Evolutionary conservation across 2,113 vertebrate species (phyloP).

Genomic region (Gallinago paraguaiae): DNA sequence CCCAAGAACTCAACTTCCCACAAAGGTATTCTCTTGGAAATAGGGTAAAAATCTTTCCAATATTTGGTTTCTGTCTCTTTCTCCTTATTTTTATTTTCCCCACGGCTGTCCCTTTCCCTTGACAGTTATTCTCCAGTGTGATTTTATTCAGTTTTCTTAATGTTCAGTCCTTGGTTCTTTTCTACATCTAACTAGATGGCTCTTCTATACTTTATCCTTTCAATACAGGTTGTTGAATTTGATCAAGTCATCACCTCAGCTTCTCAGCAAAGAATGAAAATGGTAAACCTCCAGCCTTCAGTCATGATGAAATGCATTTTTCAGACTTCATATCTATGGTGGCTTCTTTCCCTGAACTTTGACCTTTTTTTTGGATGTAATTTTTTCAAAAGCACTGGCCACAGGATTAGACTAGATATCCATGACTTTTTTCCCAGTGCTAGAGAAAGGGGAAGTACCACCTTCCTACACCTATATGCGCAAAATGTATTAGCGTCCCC

Average conservation of each 20-base stretch:
- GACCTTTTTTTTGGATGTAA: neutral
- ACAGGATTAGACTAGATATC: neutral
- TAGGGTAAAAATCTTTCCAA: neutral
- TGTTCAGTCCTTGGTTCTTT: neutral
- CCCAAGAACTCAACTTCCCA: neutral
- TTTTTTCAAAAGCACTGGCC: neutral
- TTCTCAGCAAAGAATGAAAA: neutral
- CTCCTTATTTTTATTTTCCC: neutral
- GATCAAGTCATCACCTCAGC: neutral
- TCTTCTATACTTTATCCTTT: neutral
- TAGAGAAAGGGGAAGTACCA: neutral
- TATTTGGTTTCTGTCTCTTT: neutral
- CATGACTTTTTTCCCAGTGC: neutral
- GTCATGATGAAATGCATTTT: neutral
- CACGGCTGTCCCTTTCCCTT: neutral
- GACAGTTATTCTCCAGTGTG: neutral
- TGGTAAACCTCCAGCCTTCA: neutral
- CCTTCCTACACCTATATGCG: neutral
- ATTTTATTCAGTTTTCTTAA: neutral
- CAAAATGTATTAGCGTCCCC: neutral
- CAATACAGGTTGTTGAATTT: neutral
- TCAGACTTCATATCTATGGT: neutral
- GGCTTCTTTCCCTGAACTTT: neutral
- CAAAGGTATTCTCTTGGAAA: neutral
- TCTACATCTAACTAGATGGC: neutral